phyloP scores from a whole-genome alignment of 2,797 vertebrate genomes.

The Enteromius thamalakanensis region DNA sequence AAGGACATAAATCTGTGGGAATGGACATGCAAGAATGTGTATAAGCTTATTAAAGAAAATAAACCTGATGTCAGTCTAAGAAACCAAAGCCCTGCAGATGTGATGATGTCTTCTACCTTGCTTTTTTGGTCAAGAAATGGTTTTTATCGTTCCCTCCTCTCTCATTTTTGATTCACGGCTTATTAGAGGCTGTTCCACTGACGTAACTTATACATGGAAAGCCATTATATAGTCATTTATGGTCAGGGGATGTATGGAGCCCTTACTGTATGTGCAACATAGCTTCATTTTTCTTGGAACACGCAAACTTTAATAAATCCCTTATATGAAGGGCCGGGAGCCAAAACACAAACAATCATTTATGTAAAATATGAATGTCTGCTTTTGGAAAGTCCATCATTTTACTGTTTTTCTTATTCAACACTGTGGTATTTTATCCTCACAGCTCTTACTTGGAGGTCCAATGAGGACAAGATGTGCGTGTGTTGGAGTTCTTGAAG shows the following conservation, averaged over 20 bases:
- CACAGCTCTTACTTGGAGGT: slow-evolving; percentile 27
- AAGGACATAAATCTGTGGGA: slow-evolving; percentile 37
- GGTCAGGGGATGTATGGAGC: slow-evolving; percentile 14
- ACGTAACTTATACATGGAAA: slow-evolving; percentile 17
- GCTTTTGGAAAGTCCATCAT: slow-evolving; percentile 11
- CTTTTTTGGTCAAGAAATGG: slow-evolving; percentile 9
- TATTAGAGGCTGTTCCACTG: slow-evolving; percentile 28
- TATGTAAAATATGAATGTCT: slow-evolving; percentile 30
- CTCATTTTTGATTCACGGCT: slow-evolving; percentile 19
- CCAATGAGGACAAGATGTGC: slow-evolving; percentile 29
- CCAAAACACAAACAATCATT: slow-evolving; percentile 43
- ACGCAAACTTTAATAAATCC: slow-evolving; percentile 34
- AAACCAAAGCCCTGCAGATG: slow-evolving; percentile 42
- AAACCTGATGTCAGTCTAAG: slow-evolving; percentile 40
- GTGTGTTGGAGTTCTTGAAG: slow-evolving; percentile 25
- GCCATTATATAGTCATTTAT: not conserved
- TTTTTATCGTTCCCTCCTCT: not conserved
- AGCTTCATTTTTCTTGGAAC: slow-evolving; percentile 26
- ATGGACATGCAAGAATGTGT: slow-evolving; percentile 23
- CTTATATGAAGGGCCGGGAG: slow-evolving; percentile 4
- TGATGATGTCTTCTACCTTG: slow-evolving; percentile 19
- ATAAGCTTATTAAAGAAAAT: slow-evolving; percentile 34
- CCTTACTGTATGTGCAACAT: slow-evolving; percentile 9
- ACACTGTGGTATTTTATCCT: slow-evolving; percentile 19
- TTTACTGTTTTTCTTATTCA: slow-evolving; percentile 24